Conservation (phyloP, 2,797 vertebrate species). For the Takifugu ocellatus region DNA sequence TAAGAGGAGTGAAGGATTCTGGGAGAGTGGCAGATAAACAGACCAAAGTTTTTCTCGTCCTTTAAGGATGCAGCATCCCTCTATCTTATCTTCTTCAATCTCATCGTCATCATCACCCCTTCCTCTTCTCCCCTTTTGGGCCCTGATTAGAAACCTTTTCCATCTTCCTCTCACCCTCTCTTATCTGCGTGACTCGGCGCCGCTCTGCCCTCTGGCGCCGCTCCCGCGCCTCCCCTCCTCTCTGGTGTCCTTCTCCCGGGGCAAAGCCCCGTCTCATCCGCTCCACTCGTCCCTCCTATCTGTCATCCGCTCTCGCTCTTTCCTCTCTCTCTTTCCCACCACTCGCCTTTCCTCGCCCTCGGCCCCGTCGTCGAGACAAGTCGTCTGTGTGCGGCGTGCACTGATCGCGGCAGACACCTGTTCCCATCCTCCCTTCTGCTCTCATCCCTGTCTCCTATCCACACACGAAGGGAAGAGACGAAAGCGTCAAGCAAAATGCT, state of each 20-base stretch:
- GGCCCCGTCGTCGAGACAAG: constrained; percentile 57
- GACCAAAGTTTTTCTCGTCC: constrained; percentile 18
- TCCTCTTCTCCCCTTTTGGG: constrained; percentile 26
- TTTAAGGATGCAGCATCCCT: constrained; percentile 30
- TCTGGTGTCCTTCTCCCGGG: constrained; percentile 35
- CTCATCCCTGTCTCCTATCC: constrained; percentile 5
- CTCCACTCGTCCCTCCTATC: constrained; percentile 33
- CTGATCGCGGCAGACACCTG: constrained; percentile 74
- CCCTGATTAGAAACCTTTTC: constrained; percentile 47
- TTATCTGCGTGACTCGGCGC: not conserved
- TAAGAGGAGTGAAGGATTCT: not conserved
- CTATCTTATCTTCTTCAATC: constrained; percentile 33
- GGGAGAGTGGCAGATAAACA: constrained; percentile 6
- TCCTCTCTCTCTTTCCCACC: constrained; percentile 15
- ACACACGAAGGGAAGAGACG: constrained; percentile 11
- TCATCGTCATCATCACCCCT: constrained; percentile 34
- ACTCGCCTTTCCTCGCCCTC: constrained; percentile 45
- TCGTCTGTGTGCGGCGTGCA: constrained; percentile 63
- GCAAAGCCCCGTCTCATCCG: constrained; percentile 48
- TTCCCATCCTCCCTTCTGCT: constrained; percentile 47
- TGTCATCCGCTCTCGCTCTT: constrained; percentile 22
- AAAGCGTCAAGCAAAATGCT: constrained; percentile 70
- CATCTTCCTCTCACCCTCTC: constrained; percentile 3
- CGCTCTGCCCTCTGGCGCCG: constrained; percentile 17
- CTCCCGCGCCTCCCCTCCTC: constrained; percentile 21